Percentiles rank a stretch among this genome's conserved stretches.
Conservation (phyloP, 2,797 vertebrate species). For the Onychomys torridus region DNA sequence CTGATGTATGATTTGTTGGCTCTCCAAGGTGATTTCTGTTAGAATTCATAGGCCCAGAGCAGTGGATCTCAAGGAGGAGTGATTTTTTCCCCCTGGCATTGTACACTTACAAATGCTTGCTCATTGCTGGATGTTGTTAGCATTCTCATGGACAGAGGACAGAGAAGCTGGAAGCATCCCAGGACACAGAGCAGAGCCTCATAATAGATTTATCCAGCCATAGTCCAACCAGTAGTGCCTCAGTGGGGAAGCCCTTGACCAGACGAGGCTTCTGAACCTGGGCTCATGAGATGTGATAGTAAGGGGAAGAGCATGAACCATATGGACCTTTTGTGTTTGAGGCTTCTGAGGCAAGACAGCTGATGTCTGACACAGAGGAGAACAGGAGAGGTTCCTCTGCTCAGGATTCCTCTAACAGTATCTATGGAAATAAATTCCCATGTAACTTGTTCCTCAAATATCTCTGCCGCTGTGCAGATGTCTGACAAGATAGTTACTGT, state of each 20-base stretch:
- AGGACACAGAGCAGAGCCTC: not conserved
- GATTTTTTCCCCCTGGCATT: not conserved
- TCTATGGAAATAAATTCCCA: not conserved
- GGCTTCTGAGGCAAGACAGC: not conserved
- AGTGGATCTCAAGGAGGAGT: not conserved
- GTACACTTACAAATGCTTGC: not conserved
- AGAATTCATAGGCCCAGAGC: not conserved
- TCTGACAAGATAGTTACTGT: not conserved
- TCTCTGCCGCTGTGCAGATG: not conserved
- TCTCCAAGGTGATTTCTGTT: not conserved
- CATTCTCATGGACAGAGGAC: not conserved
- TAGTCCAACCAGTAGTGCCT: not conserved
- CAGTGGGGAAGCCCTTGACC: not conserved
- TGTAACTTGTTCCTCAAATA: not conserved
- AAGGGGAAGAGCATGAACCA: not conserved
- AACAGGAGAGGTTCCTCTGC: not conserved
- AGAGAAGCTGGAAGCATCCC: not conserved
- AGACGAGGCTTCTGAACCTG: not conserved
- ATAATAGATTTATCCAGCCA: not conserved
- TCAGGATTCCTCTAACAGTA: not conserved
- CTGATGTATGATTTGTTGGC: not conserved
- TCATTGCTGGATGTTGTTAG: not conserved
- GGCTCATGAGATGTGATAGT: not conserved
- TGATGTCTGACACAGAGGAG: not conserved
- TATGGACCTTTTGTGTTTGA: not conserved